phyloP scores from a whole-genome alignment of 2,888 invertebrate genomes.

The Oscheius onirici region DNA sequence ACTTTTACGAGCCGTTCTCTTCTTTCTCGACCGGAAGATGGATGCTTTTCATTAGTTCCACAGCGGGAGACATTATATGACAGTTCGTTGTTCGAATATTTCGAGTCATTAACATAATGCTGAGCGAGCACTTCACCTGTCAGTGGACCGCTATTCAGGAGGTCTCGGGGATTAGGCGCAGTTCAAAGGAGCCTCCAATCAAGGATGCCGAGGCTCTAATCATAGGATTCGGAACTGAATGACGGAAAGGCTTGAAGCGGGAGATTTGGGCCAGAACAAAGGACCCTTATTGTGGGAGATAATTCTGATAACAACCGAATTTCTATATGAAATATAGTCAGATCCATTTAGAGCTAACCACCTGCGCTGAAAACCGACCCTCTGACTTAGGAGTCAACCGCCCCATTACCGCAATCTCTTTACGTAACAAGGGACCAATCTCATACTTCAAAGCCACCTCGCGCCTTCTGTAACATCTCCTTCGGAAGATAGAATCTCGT shows the following conservation, averaged over 20 bases:
- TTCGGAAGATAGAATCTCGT: constrained; percentile 20
- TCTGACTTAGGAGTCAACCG: too few species aligned
- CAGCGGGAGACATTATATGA: neutral
- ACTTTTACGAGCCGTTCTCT: constrained; percentile 20
- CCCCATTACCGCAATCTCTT: too few species aligned
- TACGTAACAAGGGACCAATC: neutral
- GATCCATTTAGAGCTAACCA: too few species aligned
- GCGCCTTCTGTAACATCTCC: neutral
- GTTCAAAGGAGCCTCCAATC: constrained; percentile 23
- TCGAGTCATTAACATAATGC: constrained; percentile 28
- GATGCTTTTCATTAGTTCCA: constrained; percentile 9
- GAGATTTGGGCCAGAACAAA: too few species aligned
- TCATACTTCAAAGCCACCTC: neutral
- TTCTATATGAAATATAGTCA: too few species aligned
- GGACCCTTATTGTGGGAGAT: too few species aligned
- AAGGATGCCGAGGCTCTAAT: constrained; percentile 20
- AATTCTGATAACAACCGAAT: too few species aligned
- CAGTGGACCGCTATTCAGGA: constrained; percentile 16
- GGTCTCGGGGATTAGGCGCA: constrained; percentile 9
- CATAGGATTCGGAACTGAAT: constrained; percentile 9
- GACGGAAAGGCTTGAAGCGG: neutral
- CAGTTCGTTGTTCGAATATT: neutral
- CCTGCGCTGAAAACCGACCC: too few species aligned
- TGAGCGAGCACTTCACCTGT: constrained; percentile 31
- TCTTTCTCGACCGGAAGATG: neutral